phyloP scores from a whole-genome alignment of 2,888 invertebrate species.

The Drosophila ustulata region DNA sequence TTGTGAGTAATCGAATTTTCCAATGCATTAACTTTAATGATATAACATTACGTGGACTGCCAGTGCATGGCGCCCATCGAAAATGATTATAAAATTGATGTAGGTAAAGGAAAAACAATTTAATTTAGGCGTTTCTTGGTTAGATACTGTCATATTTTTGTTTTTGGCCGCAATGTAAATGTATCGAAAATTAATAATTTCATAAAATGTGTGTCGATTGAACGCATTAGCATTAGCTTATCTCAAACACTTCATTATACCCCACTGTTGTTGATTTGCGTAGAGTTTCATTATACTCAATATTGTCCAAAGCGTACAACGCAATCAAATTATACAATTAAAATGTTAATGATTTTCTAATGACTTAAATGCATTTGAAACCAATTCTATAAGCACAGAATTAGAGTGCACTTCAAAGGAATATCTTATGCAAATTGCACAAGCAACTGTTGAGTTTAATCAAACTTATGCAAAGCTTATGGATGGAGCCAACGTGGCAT shows the following conservation, averaged over 20 bases:
- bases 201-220: slow-evolving; percentile 4
- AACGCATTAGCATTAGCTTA: slow-evolving; percentile 7
- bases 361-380: background rate
- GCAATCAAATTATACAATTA: background rate
- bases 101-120: slow-evolving; percentile 5
- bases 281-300: background rate
- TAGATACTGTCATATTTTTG: slow-evolving; percentile 11
- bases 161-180: background rate
- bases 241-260: background rate
- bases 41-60: slow-evolving; percentile 22
- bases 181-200: slow-evolving; percentile 17
- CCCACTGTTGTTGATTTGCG: background rate
- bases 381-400: background rate
- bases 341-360: background rate
- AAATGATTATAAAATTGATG: slow-evolving; percentile 32
- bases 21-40: slow-evolving; percentile 71
- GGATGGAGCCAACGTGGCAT: slow-evolving; percentile 1
- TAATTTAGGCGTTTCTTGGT: slow-evolving; percentile 8
- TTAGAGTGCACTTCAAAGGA: slow-evolving; percentile 8
- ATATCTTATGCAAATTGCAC: slow-evolving; percentile 16
- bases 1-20: slow-evolving; percentile 73
- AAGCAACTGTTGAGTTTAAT: slow-evolving; percentile 4
- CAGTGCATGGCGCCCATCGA: slow-evolving; percentile 22
- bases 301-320: background rate
- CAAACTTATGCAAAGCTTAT: slow-evolving; percentile 21